Percentiles rank a stretch among this genome's conserved stretches.
Evolutionary conservation across 2,797 vertebrate species (phyloP).

Genomic region (Cossypha niveicapilla): DNA sequence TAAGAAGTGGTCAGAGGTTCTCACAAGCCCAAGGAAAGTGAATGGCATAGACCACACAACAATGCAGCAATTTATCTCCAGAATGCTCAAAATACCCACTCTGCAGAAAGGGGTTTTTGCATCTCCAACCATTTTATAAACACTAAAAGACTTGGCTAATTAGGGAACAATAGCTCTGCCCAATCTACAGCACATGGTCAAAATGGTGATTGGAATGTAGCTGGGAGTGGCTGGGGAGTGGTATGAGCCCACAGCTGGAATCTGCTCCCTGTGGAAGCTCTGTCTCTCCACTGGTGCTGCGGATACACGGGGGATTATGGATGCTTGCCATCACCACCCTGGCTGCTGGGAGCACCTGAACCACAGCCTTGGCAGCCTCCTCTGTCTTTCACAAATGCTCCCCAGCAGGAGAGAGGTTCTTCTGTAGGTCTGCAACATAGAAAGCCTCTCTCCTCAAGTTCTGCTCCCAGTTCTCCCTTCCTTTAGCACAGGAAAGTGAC

Average conservation of each 20-base stretch:
- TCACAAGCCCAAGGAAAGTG: background rate
- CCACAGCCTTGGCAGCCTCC: background rate
- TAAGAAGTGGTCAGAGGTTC: background rate
- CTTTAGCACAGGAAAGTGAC: background rate
- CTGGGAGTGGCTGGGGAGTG: background rate
- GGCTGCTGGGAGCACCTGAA: background rate
- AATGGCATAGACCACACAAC: background rate
- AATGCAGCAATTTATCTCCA: background rate
- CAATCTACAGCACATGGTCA: background rate
- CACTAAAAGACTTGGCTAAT: background rate
- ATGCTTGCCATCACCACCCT: rapidly evolving
- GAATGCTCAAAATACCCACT: background rate
- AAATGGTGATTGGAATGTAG: background rate
- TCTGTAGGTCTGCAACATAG: background rate
- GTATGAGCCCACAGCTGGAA: background rate
- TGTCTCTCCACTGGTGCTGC: background rate
- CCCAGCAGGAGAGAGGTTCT: background rate
- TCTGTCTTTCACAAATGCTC: background rate
- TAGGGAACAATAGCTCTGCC: background rate
- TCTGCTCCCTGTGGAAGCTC: rapidly evolving
- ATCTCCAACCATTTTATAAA: background rate
- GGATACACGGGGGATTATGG: too few relatives aligned
- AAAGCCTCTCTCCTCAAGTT: background rate
- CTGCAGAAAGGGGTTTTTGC: background rate
- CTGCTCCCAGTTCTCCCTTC: background rate